These are phyloP conservation scores for Diplolepis rosae DNA, from an alignment of 2,888 invertebrate species.

Conservation along the genomic window DNA sequence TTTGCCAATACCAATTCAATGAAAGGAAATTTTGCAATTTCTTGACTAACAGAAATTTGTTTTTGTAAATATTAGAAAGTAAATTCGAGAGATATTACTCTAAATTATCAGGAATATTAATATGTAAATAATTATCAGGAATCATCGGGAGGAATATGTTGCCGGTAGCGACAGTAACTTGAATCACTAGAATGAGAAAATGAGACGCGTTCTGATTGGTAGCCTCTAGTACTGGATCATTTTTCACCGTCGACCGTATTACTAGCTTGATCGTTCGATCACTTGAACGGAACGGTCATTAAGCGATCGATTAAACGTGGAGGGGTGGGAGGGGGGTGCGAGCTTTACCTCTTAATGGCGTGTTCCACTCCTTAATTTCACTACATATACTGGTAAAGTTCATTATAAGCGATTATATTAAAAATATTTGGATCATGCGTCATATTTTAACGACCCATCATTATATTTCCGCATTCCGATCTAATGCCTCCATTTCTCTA, in stretches of 20 bases:
- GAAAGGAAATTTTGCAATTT: neutral
- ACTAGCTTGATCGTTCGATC: slow-evolving; percentile 67
- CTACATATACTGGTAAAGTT: neutral
- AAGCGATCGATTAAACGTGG: slow-evolving; percentile 70
- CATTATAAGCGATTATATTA: slow-evolving; percentile 1
- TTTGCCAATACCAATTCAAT: neutral
- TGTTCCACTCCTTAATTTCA: slow-evolving; percentile 53
- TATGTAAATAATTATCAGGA: neutral
- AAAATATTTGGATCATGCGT: slow-evolving; percentile 22
- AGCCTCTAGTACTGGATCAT: slow-evolving; percentile 49
- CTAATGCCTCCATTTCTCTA: slow-evolving; percentile 28
- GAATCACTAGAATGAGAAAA: slow-evolving; percentile 43
- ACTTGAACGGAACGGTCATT: slow-evolving; percentile 60
- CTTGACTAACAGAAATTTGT: neutral
- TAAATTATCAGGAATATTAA: neutral
- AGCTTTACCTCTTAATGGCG: slow-evolving; percentile 57
- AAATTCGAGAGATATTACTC: neutral
- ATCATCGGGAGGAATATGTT: neutral
- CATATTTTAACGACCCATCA: slow-evolving; percentile 20
- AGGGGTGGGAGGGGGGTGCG: slow-evolving; percentile 62
- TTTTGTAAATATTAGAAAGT: no score
- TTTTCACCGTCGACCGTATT: slow-evolving; percentile 66
- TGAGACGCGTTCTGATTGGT: slow-evolving; percentile 30
- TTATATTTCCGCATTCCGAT: slow-evolving; percentile 31
- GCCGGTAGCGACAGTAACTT: slow-evolving; percentile 17